Conservation (phyloP, 1,140 invertebrate species). For the Magallana gigas region DNA sequence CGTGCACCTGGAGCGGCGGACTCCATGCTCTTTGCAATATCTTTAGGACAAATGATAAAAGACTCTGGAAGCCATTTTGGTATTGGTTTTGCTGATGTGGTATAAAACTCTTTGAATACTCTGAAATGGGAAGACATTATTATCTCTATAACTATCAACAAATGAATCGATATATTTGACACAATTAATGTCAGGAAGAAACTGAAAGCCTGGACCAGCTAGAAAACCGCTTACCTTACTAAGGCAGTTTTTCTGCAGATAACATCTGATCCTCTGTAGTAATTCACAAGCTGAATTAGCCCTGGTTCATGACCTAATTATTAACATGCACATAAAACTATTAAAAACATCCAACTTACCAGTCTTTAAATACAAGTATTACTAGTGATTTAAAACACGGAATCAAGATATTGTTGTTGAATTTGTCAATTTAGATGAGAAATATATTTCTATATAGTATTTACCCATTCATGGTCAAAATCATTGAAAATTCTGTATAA, state of each 20-base stretch:
- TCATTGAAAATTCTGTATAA: too few species aligned
- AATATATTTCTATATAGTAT: too few species aligned
- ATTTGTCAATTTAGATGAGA: too few species aligned
- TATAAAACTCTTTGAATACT: conserved; percentile 66
- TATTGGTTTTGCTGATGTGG: conserved; percentile 41
- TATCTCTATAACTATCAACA: background rate
- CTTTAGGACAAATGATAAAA: conserved; percentile 64
- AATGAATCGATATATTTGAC: too few species aligned
- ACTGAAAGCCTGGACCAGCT: background rate
- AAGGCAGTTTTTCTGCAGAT: conserved; percentile 70
- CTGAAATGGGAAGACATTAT: conserved; percentile 49
- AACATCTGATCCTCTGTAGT: conserved; percentile 70
- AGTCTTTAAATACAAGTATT: too few species aligned
- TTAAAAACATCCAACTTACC: too few species aligned
- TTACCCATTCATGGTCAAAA: too few species aligned
- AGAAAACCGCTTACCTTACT: conserved; percentile 60
- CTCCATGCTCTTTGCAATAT: conserved; percentile 52
- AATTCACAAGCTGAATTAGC: conserved; percentile 67
- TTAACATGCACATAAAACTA: too few species aligned
- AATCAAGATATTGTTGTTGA: too few species aligned
- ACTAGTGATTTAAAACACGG: too few species aligned
- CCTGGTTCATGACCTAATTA: conserved; percentile 68
- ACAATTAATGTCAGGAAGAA: too few species aligned
- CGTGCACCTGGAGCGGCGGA: conserved; percentile 4
- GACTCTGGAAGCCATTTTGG: conserved; percentile 66